Evolutionary conservation across 2,113 vertebrate genomes (phyloP), one percentile per base, ranked within the genome.

Genomic region (Oceanodroma tethys): DNA sequence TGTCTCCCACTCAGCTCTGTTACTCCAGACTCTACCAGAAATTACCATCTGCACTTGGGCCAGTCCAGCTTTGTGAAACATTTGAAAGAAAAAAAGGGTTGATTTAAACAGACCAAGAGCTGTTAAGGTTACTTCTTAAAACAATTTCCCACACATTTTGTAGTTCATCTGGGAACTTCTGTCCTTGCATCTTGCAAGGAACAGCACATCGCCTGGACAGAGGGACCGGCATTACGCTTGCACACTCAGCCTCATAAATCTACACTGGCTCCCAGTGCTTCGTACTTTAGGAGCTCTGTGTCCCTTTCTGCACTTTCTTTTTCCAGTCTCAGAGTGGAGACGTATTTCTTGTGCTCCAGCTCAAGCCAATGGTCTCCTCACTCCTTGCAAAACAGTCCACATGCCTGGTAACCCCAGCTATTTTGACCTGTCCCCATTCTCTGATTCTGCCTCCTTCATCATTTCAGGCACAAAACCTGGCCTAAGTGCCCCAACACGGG

Each of bases 251-350:
- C 43, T 53, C 47, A 8, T 7, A 56, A 50, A 79, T 22, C 81
- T 45, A 4, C 1, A 2, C 38, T 53, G n/a, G 2, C 25, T 78
- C 29, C 43, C 30, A 8, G 0, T 16, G 18, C 11, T 36, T 60
- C 13, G 5, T 9, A 20, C 59, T 59, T 32, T 6, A 74, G 66
- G 43, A 82, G 21, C 75, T 34, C 68, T 30, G 5, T 3, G 71
- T 45, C 34, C 53, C 40, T 59, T 55, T 30, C 84, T 66, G 65
- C 25, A 2, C 34, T 20, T 53, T 16, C 16, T 48, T 43, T 25
- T 9, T 30, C 67, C 53, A 19, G 3, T 7, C 65, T 55, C 27
- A 8, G 56, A 34, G 9, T 19, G 72, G 50, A 38, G 62, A 56
- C 26, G 34, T 4, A 6, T 47, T 66, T 30, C 43, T 53, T n/a